A percentile compares a stretch with the other conserved stretches of the same genome.
phyloP scores from a whole-genome alignment of 2,888 invertebrate species.

The Dexiosoma caninum region DNA sequence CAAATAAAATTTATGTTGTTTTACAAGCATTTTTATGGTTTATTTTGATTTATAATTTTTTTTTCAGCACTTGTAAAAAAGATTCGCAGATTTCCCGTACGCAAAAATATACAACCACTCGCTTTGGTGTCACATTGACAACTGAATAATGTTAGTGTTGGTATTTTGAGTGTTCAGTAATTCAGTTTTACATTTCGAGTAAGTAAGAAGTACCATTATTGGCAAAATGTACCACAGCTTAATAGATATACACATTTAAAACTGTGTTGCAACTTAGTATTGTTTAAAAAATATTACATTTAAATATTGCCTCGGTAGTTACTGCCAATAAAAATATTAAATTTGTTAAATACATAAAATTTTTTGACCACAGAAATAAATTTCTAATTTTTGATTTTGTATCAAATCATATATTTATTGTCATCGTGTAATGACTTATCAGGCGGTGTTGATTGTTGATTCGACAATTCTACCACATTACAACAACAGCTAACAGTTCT shows the following conservation, averaged over 20 bases:
- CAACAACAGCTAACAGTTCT: no score
- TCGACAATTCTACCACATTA: no score
- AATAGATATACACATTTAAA: not conserved
- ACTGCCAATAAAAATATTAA: no score
- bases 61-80: constrained; percentile 32
- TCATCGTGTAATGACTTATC: no score
- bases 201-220: not conserved
- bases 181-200: not conserved
- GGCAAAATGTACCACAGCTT: not conserved
- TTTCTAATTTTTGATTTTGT: no score
- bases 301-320: no score
- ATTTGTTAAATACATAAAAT: no score
- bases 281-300: no score
- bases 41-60: constrained; percentile 52
- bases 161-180: not conserved
- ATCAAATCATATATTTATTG: no score
- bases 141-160: constrained; percentile 43
- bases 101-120: constrained; percentile 53
- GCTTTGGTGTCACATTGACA: constrained; percentile 59
- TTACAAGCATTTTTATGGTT: constrained; percentile 53
- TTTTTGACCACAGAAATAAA: no score
- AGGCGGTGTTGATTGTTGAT: no score
- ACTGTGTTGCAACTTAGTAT: no score
- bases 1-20: constrained; percentile 30
- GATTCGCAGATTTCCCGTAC: constrained; percentile 43